Evolutionary conservation across 1,140 invertebrate species (phyloP).

Genomic region (Meteorus sp.): DNA sequence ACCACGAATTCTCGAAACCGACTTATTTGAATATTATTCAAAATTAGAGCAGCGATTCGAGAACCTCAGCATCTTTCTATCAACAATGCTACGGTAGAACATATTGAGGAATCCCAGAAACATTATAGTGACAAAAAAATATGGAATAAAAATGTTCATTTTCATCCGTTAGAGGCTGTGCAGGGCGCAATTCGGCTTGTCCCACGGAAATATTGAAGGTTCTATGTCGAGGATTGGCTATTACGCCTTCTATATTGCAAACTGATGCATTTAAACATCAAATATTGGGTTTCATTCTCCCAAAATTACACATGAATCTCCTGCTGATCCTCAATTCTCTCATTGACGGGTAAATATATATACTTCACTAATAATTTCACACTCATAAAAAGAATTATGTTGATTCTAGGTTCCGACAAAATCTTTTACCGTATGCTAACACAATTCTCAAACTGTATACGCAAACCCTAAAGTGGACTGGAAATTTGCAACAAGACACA

Average conservation of each 20-base stretch:
- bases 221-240: constrained; percentile 40
- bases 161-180: constrained; percentile 35
- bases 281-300: constrained; percentile 41
- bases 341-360: constrained; percentile 39
- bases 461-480: constrained; percentile 36
- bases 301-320: constrained; percentile 40
- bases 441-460: constrained; percentile 35
- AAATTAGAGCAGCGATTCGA: constrained; percentile 40
- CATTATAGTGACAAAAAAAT: too few relatives aligned
- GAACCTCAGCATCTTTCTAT: constrained; percentile 46
- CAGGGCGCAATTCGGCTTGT: constrained; percentile 37
- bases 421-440: constrained; percentile 32
- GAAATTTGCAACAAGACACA: constrained; percentile 21
- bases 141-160: too few relatives aligned
- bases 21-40: constrained; percentile 40
- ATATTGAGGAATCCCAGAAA: constrained; percentile 8
- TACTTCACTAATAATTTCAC: not conserved
- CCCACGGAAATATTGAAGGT: constrained; percentile 40
- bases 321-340: constrained; percentile 40
- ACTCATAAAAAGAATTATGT: not conserved
- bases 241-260: constrained; percentile 37
- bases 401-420: constrained; percentile 31
- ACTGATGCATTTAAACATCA: constrained; percentile 34
- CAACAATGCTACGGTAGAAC: constrained; percentile 42
- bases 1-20: constrained; percentile 36